Evolutionary conservation across 1,140 invertebrate genomes (phyloP).

Genomic region (Scaptomyza pallida): DNA sequence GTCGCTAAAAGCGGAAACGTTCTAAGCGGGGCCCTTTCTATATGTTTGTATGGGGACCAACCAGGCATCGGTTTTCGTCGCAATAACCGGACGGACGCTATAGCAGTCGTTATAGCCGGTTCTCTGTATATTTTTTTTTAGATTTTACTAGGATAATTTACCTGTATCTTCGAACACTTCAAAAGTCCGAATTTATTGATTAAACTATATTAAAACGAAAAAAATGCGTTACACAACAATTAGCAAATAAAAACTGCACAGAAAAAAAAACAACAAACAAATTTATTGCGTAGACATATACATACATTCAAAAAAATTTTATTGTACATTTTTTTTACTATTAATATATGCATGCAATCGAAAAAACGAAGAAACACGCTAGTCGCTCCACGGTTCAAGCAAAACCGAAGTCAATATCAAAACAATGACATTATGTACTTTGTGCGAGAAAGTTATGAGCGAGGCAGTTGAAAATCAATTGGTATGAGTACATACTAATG

Average conservation of each 20-base stretch:
- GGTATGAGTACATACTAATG: constrained; percentile 15
- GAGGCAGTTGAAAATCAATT: constrained; percentile 16
- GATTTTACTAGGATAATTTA: constrained; percentile 75
- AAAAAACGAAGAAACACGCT: constrained; percentile 33
- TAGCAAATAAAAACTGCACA: constrained; percentile 62
- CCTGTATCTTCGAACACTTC: constrained; percentile 74
- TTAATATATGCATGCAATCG: constrained; percentile 51
- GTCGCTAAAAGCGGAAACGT: too few relatives aligned
- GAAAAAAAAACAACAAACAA: constrained; percentile 22
- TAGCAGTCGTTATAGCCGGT: too few relatives aligned
- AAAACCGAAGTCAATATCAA: constrained; percentile 33
- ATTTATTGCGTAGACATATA: constrained; percentile 55
- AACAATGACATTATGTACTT: constrained; percentile 26
- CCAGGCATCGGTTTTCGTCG: too few relatives aligned
- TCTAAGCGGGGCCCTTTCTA: too few relatives aligned
- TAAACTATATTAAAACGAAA: constrained; percentile 19
- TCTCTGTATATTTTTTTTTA: constrained; percentile 76
- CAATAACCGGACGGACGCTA: too few relatives aligned
- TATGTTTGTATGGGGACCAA: too few relatives aligned
- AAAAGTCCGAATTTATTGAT: constrained; percentile 75
- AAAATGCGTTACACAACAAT: constrained; percentile 45
- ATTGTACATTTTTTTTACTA: constrained; percentile 63
- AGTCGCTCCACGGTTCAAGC: neutral
- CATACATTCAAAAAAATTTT: constrained; percentile 22
- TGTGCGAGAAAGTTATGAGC: constrained; percentile 10